These are phyloP conservation scores for Idaea dimidiata DNA, from an alignment of 2,888 invertebrate genomes.

Conservation along the genomic window DNA sequence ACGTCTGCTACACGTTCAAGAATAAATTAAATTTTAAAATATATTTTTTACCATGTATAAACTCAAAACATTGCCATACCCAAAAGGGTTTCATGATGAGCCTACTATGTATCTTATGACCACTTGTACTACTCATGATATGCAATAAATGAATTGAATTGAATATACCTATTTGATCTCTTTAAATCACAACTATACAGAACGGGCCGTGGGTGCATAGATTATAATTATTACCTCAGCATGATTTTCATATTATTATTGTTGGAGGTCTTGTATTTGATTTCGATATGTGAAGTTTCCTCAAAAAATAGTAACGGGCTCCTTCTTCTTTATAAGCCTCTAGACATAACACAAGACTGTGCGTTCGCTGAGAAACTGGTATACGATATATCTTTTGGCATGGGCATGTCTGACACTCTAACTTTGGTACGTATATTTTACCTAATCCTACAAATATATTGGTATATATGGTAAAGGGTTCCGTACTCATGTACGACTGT, in stretches of 20 bases:
- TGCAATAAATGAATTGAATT: too few relatives aligned
- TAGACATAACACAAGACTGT: constrained; percentile 58
- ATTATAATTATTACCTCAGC: constrained; percentile 21
- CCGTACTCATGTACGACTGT: too few relatives aligned
- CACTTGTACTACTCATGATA: too few relatives aligned
- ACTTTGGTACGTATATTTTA: constrained; percentile 59
- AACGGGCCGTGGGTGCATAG: constrained; percentile 20
- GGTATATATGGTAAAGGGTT: too few relatives aligned
- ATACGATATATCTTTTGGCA: constrained; percentile 65
- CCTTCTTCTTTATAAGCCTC: constrained; percentile 57
- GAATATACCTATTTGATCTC: too few relatives aligned
- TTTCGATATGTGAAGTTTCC: constrained; percentile 11
- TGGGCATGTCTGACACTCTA: constrained; percentile 72
- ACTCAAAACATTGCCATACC: too few relatives aligned
- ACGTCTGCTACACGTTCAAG: too few relatives aligned
- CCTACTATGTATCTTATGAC: too few relatives aligned
- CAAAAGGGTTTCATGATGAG: too few relatives aligned
- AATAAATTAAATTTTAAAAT: too few relatives aligned
- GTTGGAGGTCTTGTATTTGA: constrained; percentile 13
- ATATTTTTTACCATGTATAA: too few relatives aligned
- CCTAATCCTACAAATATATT: not conserved
- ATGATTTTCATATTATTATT: constrained; percentile 4
- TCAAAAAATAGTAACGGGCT: constrained; percentile 41
- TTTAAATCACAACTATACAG: not conserved
- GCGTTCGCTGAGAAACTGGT: constrained; percentile 51